Percentiles rank a stretch among this genome's conserved stretches.
Evolutionary conservation across 2,888 invertebrate species (phyloP).

Genomic region (Podabrus alpinus): DNA sequence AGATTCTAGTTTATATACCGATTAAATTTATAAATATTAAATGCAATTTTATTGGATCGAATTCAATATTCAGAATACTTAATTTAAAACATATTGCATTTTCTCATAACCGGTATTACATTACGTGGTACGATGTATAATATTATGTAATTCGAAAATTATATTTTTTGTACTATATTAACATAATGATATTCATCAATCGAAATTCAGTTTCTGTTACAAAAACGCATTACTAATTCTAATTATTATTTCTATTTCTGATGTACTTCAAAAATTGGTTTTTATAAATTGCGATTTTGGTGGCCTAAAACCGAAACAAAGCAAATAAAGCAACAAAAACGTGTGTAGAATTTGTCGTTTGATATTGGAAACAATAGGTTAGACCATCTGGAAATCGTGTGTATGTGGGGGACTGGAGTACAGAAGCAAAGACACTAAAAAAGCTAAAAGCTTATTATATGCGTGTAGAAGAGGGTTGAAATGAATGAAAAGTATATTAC

Average conservation of each 20-base stretch:
- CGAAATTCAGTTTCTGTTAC: background rate
- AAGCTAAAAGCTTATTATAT: background rate
- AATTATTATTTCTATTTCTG: too few relatives aligned
- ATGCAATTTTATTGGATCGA: background rate
- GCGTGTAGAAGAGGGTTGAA: background rate
- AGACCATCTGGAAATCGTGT: background rate
- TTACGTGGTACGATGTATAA: background rate
- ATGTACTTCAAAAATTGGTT: background rate
- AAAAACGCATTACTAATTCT: background rate
- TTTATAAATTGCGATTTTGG: background rate
- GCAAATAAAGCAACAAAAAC: background rate
- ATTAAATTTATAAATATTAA: background rate
- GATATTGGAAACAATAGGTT: background rate
- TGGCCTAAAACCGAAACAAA: background rate
- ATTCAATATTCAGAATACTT: background rate
- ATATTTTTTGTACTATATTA: too few relatives aligned
- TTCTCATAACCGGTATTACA: background rate
- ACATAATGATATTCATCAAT: too few relatives aligned
- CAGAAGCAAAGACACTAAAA: background rate
- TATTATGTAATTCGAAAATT: too few relatives aligned
- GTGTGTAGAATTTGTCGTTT: conserved; percentile 1
- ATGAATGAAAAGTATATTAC: background rate
- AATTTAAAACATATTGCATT: background rate
- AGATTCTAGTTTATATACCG: background rate
- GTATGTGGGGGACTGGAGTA: background rate